Base-by-base conservation (phyloP, 2,797 vertebrate genomes). In the Fistularia commersonii region DNA sequence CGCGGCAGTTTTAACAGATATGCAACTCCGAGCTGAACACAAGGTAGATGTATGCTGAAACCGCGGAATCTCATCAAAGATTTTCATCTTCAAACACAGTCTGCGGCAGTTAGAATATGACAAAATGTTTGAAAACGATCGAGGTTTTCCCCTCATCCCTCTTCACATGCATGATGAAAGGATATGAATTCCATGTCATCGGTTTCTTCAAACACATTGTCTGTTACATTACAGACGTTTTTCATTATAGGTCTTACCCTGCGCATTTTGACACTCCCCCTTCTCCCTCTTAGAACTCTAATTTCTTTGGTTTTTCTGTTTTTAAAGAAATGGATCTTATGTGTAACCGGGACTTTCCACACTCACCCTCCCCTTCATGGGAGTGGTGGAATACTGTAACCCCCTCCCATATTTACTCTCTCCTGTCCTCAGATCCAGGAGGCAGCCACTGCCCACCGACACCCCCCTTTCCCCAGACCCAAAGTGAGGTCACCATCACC, bases 301-400 rank as follows among this genome's bases (percentile, higher is more conserved):
- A 79, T 78, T 79, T 77, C 56, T 75, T 83, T 72, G 61, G 76
- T 84, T n/a, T n/a, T n/a, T n/a, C n/a, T n/a, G n/a, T 87, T 88
- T 61, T 55, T 69, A 50, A 78, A 72, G 77, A 74, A 88, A 86
- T 80, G 64, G 74, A 81, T 76, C 81, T 69, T 72, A 77, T 85
- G 73, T 88, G 76, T 88, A 78, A 64, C 66, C 67, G 82, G 83
- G 85, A 88, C 77, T 85, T 90, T 89, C 87, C 86, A 84, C 43
- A n/a, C 45, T 68, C 54, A 59, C 67, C 64, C 64, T 57, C 64
- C 65, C 57, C 68, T 57, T 65, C 47, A 39, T 32, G 44, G 51
- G 61, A 66, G 59, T 44, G 39, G 15, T 60, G 49, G 60, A 57
- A 67, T 54, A 54, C 72, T 72, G 73, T 71, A 74, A 44, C 60